Percentiles rank a stretch among this genome's conserved stretches.
Evolutionary conservation across 1,140 invertebrate genomes (phyloP).

Genomic region (Zaprionus inermis): DNA sequence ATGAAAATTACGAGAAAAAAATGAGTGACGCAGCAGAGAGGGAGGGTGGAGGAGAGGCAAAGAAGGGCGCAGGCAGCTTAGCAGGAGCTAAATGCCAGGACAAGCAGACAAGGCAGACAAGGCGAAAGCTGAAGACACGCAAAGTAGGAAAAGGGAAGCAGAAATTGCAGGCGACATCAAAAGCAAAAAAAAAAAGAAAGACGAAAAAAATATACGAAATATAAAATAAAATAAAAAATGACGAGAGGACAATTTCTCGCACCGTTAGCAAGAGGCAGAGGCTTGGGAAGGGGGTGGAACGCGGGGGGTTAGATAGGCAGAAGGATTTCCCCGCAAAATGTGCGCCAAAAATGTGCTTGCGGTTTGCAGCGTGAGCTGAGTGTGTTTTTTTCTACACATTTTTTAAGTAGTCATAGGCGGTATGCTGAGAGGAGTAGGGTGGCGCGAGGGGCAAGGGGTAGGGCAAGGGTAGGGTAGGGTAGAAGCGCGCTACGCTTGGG

Average conservation of each 20-base stretch:
- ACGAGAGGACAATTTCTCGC: constrained; percentile 81
- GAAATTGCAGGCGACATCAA: constrained; percentile 76
- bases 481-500: background rate
- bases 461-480: background rate
- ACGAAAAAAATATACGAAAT: constrained; percentile 28
- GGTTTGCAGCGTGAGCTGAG: constrained; percentile 72
- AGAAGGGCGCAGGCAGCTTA: constrained; percentile 34
- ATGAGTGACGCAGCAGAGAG: constrained; percentile 56
- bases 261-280: constrained; percentile 61
- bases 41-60: constrained; percentile 12
- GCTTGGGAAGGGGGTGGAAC: constrained; percentile 13
- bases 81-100: constrained; percentile 34
- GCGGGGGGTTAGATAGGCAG: constrained; percentile 28
- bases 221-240: constrained; percentile 29
- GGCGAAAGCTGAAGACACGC: constrained; percentile 56
- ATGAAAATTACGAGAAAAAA: constrained; percentile 83
- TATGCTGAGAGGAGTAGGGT: constrained; percentile 20
- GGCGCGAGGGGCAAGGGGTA: background rate
- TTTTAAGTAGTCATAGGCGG: constrained; percentile 52
- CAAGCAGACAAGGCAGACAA: constrained; percentile 6
- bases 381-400: constrained; percentile 43
- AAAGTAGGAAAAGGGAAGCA: constrained; percentile 55
- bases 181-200: constrained; percentile 41
- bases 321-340: constrained; percentile 81
- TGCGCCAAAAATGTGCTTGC: constrained; percentile 70